phyloP scores from a whole-genome alignment of 53 echinoderm and acorn worm genomes.

The Actinopyga echinites region DNA sequence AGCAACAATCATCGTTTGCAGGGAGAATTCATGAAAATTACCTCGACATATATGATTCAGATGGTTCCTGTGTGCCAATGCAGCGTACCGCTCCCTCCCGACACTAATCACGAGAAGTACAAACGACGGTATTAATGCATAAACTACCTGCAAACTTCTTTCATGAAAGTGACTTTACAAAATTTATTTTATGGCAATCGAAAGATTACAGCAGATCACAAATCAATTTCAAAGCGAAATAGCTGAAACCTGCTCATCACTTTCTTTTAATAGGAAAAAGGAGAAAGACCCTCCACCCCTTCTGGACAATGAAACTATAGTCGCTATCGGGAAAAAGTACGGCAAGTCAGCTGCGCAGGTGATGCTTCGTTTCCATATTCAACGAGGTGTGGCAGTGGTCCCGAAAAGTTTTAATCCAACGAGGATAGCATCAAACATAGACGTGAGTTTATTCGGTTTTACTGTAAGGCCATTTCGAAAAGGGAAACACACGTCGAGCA shows the following conservation, averaged over 20 bases:
- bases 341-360: conserved; percentile 23
- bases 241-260: too few species aligned
- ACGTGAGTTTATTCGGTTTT: neutral
- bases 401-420: conserved; percentile 48
- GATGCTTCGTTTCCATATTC: conserved; percentile 40
- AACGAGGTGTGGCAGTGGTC: conserved; percentile 35
- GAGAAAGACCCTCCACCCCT: conserved; percentile 4
- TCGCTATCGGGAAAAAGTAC: conserved; percentile 11
- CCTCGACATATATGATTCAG: too few species aligned
- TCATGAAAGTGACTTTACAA: too few species aligned
- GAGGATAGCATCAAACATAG: conserved; percentile 30
- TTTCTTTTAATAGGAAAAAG: conserved; percentile 4
- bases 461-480: too few species aligned
- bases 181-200: neutral
- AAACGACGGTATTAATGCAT: too few species aligned
- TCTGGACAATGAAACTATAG: neutral
- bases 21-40: too few species aligned
- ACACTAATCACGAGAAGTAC: too few species aligned
- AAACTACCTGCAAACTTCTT: too few species aligned
- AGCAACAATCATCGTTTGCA: too few species aligned
- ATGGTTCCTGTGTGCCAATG: too few species aligned
- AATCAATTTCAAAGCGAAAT: neutral
- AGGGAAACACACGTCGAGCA: too few species aligned
- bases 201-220: neutral
- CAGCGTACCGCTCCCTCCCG: too few species aligned